Base-by-base conservation (phyloP, 1,140 invertebrate genomes). In the Bombus confusus region DNA sequence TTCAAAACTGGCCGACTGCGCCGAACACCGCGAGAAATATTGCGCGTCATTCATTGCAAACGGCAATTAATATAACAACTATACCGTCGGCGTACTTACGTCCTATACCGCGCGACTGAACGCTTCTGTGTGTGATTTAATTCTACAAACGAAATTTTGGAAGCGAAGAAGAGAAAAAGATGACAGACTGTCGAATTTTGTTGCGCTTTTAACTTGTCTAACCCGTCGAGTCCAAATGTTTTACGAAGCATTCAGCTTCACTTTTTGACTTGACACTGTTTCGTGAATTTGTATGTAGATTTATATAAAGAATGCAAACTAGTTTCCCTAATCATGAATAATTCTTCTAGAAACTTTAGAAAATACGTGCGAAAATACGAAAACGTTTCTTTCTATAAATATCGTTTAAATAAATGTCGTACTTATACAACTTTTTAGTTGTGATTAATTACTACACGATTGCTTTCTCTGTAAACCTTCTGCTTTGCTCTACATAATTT, bases 11-110 rank as follows among this genome's bases (percentile, higher is more conserved):
- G 37, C 31, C 66, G 47, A 79, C 76, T 37, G 47, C 13, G 66
- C 68, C 25, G 57, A 80, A 85, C 83, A 12, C 77, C 31, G 39
- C 31, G 66, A 64, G 76, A 80, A 80, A 80, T 85, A 85, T 85
- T 37, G 25, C 83, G 28, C 76, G 83, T 72, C 68, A 52, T 85
- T 79, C 76, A 47, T 85, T 47, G 75, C 68, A 28, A 72, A 80
- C 52, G 41, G 39, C 68, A 15, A 85, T 80, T 62, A 72, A 80
- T 72, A 72, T 37, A 79, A 79, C 75, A 62, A 80, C 68, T 80
- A 37, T 47, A 78, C 43, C n/a, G 28, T 28, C 39, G 73, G n/a
- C 22, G 62, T 52, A 83, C 81, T 76, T 76, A 68, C 34, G 22
- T 73, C 2, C 31, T 34, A 39, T n/a, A 73, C 28, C 6, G 15